Base-by-base conservation (phyloP, 2,888 invertebrate species). In the Brassicogethes aeneus region DNA sequence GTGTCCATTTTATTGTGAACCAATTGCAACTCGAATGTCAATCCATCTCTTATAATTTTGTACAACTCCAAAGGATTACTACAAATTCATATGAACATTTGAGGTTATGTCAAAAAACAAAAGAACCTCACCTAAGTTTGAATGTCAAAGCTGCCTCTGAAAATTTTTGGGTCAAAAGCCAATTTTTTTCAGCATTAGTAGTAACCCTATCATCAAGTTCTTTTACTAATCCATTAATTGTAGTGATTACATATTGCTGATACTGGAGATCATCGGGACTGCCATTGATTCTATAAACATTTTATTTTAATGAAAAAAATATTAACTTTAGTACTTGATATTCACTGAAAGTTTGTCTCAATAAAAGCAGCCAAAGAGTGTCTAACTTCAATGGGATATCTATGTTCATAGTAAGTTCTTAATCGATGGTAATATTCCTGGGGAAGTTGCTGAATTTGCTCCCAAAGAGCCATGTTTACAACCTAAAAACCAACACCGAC, bases 301-400 rank as follows among this genome's bases (percentile, higher is more conserved):
- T n/a, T n/a, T n/a, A n/a, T n/a, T n/a, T n/a, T n/a, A n/a, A n/a
- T n/a, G n/a, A n/a, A n/a, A n/a, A n/a, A n/a, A n/a, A n/a, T n/a
- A n/a, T n/a, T n/a, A n/a, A n/a, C n/a, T n/a, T n/a, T n/a, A n/a
- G n/a, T n/a, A n/a, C n/a, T n/a, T n/a, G n/a, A n/a, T 50, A 72
- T 80, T 76, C 70, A 91, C 94, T 90, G 89, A 65, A 90, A 83
- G 60, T 88, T 80, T 46, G 85, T 86, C 65, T 96, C 95, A 46
- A 96, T 87, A 89, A 91, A 95, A 53, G 80, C 75, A 1, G 94
- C 89, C 48, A 94, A 73, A 58, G 86, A 89, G 59, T 91, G 89
- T 8, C 95, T 78, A n/a, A 95, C 90, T 71, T 95, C 95, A 13
- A 93, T 86, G 0, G 95, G 92, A 63, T 94, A 94, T 59, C 87